These are phyloP conservation scores for Tarsius wallacei DNA, from an alignment of 2,797 vertebrate genomes.

Conservation along the genomic window DNA sequence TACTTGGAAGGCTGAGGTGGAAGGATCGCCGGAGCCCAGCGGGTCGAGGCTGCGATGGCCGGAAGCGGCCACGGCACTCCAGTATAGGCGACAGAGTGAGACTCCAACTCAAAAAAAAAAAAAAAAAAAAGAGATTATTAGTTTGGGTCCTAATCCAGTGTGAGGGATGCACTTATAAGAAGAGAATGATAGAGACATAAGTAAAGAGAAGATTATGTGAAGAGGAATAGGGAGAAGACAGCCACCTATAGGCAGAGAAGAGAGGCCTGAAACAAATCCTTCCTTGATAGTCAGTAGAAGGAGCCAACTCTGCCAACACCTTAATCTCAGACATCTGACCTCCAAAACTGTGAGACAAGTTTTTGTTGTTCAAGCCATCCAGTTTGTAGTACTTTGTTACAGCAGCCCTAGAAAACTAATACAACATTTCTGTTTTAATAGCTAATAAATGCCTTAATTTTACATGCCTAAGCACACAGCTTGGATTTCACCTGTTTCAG, in stretches of 20 bases:
- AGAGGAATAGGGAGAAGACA: background rate
- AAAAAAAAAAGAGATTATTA: background rate
- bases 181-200: background rate
- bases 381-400: background rate
- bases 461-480: background rate
- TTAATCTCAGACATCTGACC: background rate
- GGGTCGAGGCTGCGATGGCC: no score
- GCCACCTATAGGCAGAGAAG: background rate
- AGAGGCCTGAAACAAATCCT: background rate
- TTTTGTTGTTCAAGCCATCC: background rate
- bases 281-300: background rate
- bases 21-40: no score
- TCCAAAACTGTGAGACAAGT: background rate
- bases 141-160: background rate
- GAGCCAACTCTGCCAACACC: background rate
- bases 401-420: background rate
- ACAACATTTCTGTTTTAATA: background rate
- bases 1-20: no score
- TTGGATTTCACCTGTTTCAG: background rate
- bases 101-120: no score
- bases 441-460: background rate
- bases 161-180: background rate
- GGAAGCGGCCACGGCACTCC: no score
- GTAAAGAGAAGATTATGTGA: background rate
- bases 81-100: no score